Conservation (phyloP, 2,888 invertebrate genomes). For the Drosophila tanythrix region DNA sequence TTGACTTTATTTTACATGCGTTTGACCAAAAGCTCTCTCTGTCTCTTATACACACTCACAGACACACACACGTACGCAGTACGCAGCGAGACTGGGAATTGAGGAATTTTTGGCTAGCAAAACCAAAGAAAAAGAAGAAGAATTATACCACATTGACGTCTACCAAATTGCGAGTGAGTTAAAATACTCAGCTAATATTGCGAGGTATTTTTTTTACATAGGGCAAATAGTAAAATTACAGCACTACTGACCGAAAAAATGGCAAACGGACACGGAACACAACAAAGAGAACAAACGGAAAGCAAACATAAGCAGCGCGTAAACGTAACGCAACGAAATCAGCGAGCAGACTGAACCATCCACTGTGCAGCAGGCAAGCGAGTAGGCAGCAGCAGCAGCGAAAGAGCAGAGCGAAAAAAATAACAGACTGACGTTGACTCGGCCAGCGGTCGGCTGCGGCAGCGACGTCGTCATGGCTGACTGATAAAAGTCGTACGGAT, state of each 20-base stretch:
- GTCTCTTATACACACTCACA: slow-evolving; percentile 13
- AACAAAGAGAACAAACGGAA: slow-evolving; percentile 53
- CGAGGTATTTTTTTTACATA: slow-evolving; percentile 5
- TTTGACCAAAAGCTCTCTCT: slow-evolving; percentile 50
- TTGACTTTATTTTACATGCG: slow-evolving; percentile 61
- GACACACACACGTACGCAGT: slow-evolving; percentile 22
- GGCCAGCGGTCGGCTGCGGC: slow-evolving; percentile 38
- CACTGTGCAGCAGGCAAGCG: slow-evolving; percentile 59
- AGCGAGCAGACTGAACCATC: slow-evolving; percentile 73
- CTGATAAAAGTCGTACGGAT: slow-evolving; percentile 64
- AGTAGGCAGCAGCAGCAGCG: slow-evolving; percentile 43
- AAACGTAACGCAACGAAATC: slow-evolving; percentile 74
- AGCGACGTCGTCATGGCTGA: slow-evolving; percentile 56
- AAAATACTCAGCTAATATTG: slow-evolving; percentile 16
- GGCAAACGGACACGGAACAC: slow-evolving; percentile 54
- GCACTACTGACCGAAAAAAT: slow-evolving; percentile 39
- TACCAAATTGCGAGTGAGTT: slow-evolving; percentile 14
- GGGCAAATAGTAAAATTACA: slow-evolving; percentile 17
- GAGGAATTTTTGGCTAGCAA: slow-evolving; percentile 64
- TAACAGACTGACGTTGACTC: slow-evolving; percentile 32
- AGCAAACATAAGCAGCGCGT: slow-evolving; percentile 50
- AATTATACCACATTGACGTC: slow-evolving; percentile 62
- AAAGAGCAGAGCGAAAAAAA: slow-evolving; percentile 35
- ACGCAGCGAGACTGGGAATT: slow-evolving; percentile 48
- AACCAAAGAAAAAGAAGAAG: slow-evolving; percentile 46